Base-by-base conservation (phyloP, 1,140 invertebrate species). In the Euura saliciscinereae region DNA sequence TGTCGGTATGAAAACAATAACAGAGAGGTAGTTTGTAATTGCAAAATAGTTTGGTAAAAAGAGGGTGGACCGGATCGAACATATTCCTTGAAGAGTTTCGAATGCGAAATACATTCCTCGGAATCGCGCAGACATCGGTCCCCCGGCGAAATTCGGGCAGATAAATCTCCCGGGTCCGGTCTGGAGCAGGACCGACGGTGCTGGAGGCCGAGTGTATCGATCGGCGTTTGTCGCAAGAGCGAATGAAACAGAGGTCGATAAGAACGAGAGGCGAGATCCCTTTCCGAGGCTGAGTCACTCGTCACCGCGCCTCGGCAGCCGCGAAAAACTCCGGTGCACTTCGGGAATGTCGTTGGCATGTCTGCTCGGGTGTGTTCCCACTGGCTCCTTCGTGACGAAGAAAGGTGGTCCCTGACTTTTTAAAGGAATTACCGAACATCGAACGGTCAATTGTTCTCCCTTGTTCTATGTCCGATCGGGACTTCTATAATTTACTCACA, bases 81-180 rank as follows among this genome's bases (percentile, higher is more conserved):
- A 78, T 84, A 85, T 85, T 84, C 80, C 78, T 71, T 78, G 79
- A 81, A 83, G 80, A 79, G 84, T 82, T 77, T 79, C 82, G 84
- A 85, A 85, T 85, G 79, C 84, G 79, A 85, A 84, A 85, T 85
- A 80, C 83, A 83, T 86, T 86, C 84, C 79, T 80, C 73, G 82
- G 79, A 84, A 83, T 80, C 79, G 74, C 76, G 74, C 70, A 59
- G 51, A 59, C 51, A 59, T 59, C 51, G 51, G 51, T 59, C 3
- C 51, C 51, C 51, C 51, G 51, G 51, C 51, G 51, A 59, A 59
- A 59, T 59, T 59, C 51, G 51, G 51, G 51, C 51, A 59, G 51
- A 59, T 59, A 59, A 59, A 59, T 59, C 51, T 59, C 13, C 51
- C 3, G 13, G 51, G 51, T 59, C 51, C 51, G 51, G 51, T 59